Evolutionary conservation across 2,797 vertebrate species (phyloP).

Genomic region (Tangara arthus): DNA sequence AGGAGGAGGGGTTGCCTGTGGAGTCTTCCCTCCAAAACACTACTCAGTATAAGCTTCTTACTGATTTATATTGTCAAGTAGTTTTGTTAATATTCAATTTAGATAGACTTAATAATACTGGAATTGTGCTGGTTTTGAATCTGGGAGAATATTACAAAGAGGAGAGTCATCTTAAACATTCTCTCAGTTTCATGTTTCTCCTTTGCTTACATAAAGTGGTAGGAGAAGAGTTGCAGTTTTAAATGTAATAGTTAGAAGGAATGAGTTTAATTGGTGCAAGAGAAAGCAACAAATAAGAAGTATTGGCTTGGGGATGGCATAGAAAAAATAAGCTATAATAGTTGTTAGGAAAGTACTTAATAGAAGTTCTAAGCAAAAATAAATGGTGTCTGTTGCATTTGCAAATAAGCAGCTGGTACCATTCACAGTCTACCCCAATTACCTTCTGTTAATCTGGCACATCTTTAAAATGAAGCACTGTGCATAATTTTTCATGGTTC

Average conservation of each 20-base stretch:
- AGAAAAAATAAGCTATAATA: neutral
- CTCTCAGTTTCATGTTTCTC: neutral
- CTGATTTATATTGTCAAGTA: neutral
- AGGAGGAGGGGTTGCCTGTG: neutral
- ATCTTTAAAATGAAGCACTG: conserved; percentile 35
- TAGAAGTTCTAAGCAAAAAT: neutral
- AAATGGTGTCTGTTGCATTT: neutral
- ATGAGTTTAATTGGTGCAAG: neutral
- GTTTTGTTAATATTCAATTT: neutral
- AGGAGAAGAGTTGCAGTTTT: neutral
- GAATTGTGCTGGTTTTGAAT: neutral
- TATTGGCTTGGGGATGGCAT: neutral
- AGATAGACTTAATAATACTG: neutral
- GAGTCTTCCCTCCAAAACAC: neutral
- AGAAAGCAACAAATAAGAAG: neutral
- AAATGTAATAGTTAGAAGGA: neutral
- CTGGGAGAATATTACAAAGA: neutral
- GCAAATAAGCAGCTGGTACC: conserved; percentile 40
- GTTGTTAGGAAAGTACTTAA: neutral
- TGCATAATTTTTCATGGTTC: conserved; percentile 45
- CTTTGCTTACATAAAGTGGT: neutral
- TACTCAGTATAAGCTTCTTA: neutral
- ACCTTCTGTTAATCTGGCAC: conserved; percentile 58
- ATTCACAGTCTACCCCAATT: conserved; percentile 17
- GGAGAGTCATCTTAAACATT: neutral